phyloP scores from a whole-genome alignment of 2,797 vertebrate species.

The Sebastes vulpes region DNA sequence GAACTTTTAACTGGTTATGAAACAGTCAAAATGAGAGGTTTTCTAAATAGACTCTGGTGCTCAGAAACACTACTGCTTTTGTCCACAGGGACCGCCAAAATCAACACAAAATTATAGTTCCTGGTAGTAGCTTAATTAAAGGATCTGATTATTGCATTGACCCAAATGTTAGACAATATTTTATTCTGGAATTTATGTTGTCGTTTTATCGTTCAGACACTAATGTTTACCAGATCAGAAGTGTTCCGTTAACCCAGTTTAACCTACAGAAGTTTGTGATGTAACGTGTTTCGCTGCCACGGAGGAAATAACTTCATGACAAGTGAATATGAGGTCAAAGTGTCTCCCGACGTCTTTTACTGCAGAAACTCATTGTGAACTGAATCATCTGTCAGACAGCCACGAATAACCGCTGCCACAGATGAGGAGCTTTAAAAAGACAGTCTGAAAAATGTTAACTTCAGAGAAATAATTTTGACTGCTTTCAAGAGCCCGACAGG shows the following conservation, averaged over 20 bases:
- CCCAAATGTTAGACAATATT: neutral
- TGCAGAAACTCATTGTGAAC: neutral
- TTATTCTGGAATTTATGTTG: neutral
- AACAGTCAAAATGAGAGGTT: neutral
- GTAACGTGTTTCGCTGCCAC: neutral
- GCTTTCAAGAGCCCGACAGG: neutral
- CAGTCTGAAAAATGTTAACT: neutral
- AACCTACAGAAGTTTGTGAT: neutral
- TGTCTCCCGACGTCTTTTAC: neutral
- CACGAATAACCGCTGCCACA: neutral
- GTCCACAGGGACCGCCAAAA: neutral
- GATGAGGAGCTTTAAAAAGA: neutral
- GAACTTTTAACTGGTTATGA: neutral
- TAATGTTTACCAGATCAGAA: neutral
- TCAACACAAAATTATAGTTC: neutral
- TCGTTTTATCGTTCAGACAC: neutral
- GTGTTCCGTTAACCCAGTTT: neutral
- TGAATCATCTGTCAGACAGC: neutral
- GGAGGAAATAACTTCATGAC: neutral
- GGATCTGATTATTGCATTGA: neutral
- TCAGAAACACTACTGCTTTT: neutral
- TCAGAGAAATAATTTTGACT: neutral
- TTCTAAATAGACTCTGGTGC: neutral
- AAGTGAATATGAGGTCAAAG: neutral
- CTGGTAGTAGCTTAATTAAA: neutral